Conservation (phyloP, 1,140 invertebrate genomes). For the Drosophila kepulauana region DNA sequence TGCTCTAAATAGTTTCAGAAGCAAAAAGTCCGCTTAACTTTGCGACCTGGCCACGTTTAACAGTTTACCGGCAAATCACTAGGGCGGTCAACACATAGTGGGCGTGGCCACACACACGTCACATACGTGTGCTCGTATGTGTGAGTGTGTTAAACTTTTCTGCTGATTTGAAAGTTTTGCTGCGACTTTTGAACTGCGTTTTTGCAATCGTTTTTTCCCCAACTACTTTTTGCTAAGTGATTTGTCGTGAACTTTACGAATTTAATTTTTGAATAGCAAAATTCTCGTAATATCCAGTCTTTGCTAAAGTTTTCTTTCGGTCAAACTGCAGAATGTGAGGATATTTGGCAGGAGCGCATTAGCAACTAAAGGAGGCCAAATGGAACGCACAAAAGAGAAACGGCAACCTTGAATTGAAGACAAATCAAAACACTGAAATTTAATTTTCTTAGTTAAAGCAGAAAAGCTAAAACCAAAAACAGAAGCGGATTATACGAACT, state of each 20-base stretch:
- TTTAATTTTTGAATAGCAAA: conserved; percentile 65
- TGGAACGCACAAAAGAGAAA: not conserved
- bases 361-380: not conserved
- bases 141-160: conserved; percentile 43
- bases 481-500: not conserved
- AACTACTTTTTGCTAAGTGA: conserved; percentile 72
- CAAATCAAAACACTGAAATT: not conserved
- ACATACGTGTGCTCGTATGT: conserved; percentile 31
- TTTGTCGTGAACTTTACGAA: conserved; percentile 72
- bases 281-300: conserved; percentile 22
- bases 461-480: not conserved
- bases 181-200: conserved; percentile 56
- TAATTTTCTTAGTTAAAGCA: too few relatives aligned
- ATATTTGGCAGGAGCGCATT: conserved; percentile 6
- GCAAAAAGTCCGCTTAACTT: conserved; percentile 67
- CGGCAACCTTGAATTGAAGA: not conserved
- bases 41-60: conserved; percentile 69
- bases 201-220: conserved; percentile 8
- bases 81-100: conserved; percentile 50
- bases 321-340: conserved; percentile 13
- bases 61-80: conserved; percentile 79
- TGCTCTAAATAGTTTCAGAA: conserved; percentile 56
- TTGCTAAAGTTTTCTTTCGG: conserved; percentile 23
- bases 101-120: conserved; percentile 40
- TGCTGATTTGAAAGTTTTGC: conserved; percentile 63